Percentiles rank a stretch among this genome's conserved stretches.
These are phyloP conservation scores for Drosophila bocqueti DNA, from an alignment of 1,140 invertebrate species.

Conservation along the genomic window DNA sequence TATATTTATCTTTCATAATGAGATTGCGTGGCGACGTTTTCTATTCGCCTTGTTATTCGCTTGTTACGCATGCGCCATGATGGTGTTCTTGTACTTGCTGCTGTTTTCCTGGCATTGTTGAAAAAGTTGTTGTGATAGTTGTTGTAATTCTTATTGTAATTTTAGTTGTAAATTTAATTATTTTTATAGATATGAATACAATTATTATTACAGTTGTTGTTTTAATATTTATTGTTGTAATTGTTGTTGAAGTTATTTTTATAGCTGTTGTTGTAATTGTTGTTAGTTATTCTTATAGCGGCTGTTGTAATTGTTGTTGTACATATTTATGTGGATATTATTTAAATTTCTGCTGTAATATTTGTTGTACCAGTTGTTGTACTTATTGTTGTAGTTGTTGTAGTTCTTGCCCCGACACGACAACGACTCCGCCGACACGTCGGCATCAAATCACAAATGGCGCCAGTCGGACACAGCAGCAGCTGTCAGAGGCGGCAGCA, in stretches of 20 bases:
- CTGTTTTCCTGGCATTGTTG: not conserved
- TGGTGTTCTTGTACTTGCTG: slow-evolving; percentile 4
- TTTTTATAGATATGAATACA: no score
- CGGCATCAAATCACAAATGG: slow-evolving; percentile 74
- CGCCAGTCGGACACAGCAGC: slow-evolving; percentile 58
- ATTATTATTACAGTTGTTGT: not conserved
- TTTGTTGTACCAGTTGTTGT: not conserved
- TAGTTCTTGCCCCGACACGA: slow-evolving; percentile 37
- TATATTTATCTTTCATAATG: not conserved
- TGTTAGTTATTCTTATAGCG: not conserved
- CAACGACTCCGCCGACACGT: slow-evolving; percentile 42
- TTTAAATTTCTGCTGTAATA: not conserved
- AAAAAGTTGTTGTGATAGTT: not conserved
- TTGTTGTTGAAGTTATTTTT: not conserved
- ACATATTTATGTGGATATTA: not conserved
- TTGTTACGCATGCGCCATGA: slow-evolving; percentile 53
- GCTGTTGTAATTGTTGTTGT: not conserved
- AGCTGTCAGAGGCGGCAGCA: slow-evolving; percentile 14
- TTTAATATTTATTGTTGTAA: not conserved
- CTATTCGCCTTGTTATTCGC: slow-evolving; percentile 21
- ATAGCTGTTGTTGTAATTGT: not conserved
- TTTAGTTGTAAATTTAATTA: not conserved
- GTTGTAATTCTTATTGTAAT: not conserved
- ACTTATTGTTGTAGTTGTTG: not conserved
- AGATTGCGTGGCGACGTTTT: not conserved